Percentiles rank a stretch among this genome's conserved stretches.
phyloP scores from a whole-genome alignment of 2,113 vertebrate genomes.

The Paramormyrops kingsleyae region DNA sequence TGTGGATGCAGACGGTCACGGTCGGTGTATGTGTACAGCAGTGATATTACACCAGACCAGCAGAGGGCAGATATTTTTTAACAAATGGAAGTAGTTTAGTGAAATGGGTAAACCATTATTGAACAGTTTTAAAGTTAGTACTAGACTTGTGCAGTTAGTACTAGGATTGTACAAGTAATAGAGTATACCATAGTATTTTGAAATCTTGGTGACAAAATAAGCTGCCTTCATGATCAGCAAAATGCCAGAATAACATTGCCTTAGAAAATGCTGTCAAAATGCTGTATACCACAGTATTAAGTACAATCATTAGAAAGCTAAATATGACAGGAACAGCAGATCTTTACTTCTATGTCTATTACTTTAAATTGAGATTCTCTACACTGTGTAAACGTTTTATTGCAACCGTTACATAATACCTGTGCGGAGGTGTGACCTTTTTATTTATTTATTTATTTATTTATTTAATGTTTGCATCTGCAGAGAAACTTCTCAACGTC shows the following conservation, averaged over 20 bases:
- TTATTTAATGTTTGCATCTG: slow-evolving; percentile 36
- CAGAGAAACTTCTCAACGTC: slow-evolving; percentile 99
- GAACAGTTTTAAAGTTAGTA: background rate
- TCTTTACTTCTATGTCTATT: background rate
- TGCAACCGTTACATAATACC: background rate
- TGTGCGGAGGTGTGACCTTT: background rate
- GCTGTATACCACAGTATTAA: background rate
- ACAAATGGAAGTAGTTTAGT: background rate
- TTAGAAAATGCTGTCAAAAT: background rate
- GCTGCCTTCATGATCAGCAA: background rate
- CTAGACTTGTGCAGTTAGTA: background rate
- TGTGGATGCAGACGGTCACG: background rate
- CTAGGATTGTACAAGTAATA: background rate
- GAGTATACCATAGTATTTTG: background rate
- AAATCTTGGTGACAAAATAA: background rate
- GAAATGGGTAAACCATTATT: background rate
- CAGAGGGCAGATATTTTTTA: background rate
- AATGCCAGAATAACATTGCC: background rate
- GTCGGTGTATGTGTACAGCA: background rate
- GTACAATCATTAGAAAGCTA: background rate
- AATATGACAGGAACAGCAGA: background rate
- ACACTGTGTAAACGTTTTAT: background rate
- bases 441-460: background rate
- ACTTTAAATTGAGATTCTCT: background rate
- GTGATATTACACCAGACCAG: background rate